A percentile compares a stretch with the other conserved stretches of the same genome.
These are phyloP conservation scores for Apistogramma diplotaenia DNA, from an alignment of 2,113 vertebrate genomes.

Conservation along the genomic window DNA sequence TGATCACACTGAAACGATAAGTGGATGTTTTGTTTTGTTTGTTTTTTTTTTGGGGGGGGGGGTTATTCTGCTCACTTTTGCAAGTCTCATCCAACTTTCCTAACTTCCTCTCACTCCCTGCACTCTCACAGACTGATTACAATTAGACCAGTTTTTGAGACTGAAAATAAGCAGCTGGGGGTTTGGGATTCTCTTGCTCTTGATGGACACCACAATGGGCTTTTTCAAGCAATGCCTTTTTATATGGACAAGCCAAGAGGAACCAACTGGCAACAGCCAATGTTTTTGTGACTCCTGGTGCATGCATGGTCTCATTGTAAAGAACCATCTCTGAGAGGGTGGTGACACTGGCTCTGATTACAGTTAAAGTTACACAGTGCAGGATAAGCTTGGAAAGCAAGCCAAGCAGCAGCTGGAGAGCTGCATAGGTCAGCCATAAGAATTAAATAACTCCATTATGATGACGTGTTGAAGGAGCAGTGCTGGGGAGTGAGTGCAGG, in stretches of 20 bases:
- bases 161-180: not conserved
- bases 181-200: conserved; percentile 13
- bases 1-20: not conserved
- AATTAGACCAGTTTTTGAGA: not conserved
- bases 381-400: conserved; percentile 14
- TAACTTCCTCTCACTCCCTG: not conserved
- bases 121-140: not conserved
- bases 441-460: conserved; percentile 44
- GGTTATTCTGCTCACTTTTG: not conserved
- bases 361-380: not conserved
- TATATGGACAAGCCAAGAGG: not conserved
- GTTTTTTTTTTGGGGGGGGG: too few relatives aligned
- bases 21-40: too few relatives aligned
- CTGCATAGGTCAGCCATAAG: not conserved
- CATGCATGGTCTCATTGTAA: conserved; percentile 25
- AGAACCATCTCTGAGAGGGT: conserved; percentile 11
- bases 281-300: conserved; percentile 27
- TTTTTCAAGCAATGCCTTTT: conserved; percentile 8
- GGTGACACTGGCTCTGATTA: conserved; percentile 17
- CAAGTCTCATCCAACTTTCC: not conserved
- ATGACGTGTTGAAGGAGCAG: conserved; percentile 26
- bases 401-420: conserved; percentile 1
- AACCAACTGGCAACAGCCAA: conserved; percentile 40
- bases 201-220: conserved; percentile 32
- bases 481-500: not conserved